Evolutionary conservation across 2,888 invertebrate genomes (phyloP).

Genomic region (Griposia aprilina): DNA sequence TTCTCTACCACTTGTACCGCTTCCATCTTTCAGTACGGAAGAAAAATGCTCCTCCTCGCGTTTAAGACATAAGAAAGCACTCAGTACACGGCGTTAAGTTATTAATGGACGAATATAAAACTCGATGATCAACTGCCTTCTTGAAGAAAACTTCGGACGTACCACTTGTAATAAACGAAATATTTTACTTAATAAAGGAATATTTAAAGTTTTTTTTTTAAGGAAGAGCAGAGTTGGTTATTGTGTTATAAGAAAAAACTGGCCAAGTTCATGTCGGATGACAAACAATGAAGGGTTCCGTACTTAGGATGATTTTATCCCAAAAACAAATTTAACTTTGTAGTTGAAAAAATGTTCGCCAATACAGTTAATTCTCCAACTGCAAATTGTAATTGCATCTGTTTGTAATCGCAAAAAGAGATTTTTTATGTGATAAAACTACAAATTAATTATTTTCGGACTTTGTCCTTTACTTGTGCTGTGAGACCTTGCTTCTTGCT

Average conservation of each 20-base stretch:
- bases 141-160: conserved; percentile 52
- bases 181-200: conserved; percentile 32
- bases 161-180: conserved; percentile 45
- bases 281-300: too few species aligned
- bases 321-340: too few species aligned
- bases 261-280: too few species aligned
- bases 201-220: conserved; percentile 9
- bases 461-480: too few species aligned
- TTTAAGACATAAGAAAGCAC: conserved; percentile 82
- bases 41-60: conserved; percentile 74
- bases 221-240: background rate
- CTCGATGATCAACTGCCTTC: conserved; percentile 73
- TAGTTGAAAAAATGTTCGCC: too few species aligned
- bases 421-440: too few species aligned
- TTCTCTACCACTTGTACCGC: conserved; percentile 51
- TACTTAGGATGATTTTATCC: too few species aligned
- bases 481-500: too few species aligned
- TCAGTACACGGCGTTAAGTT: conserved; percentile 76
- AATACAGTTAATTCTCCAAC: too few species aligned
- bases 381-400: too few species aligned
- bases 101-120: conserved; percentile 82
- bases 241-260: background rate
- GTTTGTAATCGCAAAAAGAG: too few species aligned
- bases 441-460: too few species aligned
- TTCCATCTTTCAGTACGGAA: conserved; percentile 62